phyloP scores from a whole-genome alignment of 2,888 invertebrate species.

The Leucozona laternaria region DNA sequence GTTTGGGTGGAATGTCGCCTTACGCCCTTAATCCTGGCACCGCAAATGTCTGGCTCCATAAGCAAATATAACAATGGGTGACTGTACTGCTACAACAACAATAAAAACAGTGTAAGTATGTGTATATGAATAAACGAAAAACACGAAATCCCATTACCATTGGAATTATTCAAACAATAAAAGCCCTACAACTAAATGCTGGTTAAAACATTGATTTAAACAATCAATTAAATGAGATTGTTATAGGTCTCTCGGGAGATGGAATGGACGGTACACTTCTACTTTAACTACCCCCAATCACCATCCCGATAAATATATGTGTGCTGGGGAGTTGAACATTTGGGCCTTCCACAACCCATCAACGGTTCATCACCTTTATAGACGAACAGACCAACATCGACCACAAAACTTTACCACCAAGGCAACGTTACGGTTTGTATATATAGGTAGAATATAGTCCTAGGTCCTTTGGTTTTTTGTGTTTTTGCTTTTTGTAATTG shows the following conservation, averaged over 20 bases:
- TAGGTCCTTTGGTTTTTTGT: neutral
- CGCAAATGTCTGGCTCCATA: slow-evolving; percentile 9
- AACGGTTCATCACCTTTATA: slow-evolving; percentile 50
- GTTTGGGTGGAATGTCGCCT: slow-evolving; percentile 6
- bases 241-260: slow-evolving; percentile 59
- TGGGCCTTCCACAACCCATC: slow-evolving; percentile 34
- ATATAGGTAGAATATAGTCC: neutral
- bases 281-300: neutral
- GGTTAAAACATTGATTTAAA: slow-evolving; percentile 73
- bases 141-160: slow-evolving; percentile 61
- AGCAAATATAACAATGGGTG: slow-evolving; percentile 15
- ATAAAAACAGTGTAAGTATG: neutral
- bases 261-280: neutral
- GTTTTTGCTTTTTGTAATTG: neutral
- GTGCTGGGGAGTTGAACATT: slow-evolving; percentile 1
- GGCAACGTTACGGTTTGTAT: slow-evolving; percentile 15
- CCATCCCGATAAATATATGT: neutral
- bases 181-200: slow-evolving; percentile 64
- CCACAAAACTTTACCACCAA: slow-evolving; percentile 32
- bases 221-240: slow-evolving; percentile 74
- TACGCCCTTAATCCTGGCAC: neutral
- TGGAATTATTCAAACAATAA: slow-evolving; percentile 59
- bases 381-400: slow-evolving; percentile 37
- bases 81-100: neutral
- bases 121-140: slow-evolving; percentile 35